Evolutionary conservation across 2,797 vertebrate species (phyloP).

Genomic region (Helicolenus hilgendorfi): DNA sequence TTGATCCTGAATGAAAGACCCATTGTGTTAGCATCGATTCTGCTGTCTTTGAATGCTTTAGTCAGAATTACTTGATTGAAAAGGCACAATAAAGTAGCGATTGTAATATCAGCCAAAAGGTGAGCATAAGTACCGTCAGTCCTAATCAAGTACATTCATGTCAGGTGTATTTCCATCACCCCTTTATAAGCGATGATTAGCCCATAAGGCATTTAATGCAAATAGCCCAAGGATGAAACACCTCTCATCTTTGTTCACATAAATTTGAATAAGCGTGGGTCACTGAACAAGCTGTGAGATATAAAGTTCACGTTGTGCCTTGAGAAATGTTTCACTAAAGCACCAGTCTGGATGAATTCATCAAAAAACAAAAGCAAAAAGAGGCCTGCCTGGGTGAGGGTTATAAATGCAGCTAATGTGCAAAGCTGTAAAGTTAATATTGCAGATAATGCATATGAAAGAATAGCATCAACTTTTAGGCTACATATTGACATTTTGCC

Average conservation of each 20-base stretch:
- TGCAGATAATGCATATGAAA: neutral
- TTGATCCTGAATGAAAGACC: neutral
- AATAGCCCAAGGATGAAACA: conserved; percentile 18
- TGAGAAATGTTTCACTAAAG: conserved; percentile 36
- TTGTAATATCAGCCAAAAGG: neutral
- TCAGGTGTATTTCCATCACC: neutral
- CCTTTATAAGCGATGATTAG: conserved; percentile 1
- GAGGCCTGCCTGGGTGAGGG: neutral
- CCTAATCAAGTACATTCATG: neutral
- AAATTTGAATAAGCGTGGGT: conserved; percentile 63
- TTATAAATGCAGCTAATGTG: neutral
- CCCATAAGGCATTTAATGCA: conserved; percentile 16
- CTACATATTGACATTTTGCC: neutral
- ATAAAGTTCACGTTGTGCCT: conserved; percentile 58
- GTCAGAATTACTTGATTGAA: neutral
- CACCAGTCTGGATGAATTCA: conserved; percentile 43
- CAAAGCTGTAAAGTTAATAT: neutral
- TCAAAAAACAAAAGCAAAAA: conserved; percentile 3
- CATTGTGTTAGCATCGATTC: neutral
- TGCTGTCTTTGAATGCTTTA: neutral
- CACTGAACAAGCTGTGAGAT: conserved; percentile 38
- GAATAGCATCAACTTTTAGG: neutral
- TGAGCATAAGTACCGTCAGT: neutral
- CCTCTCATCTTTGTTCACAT: conserved; percentile 46
- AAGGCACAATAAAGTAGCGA: neutral